Base-by-base conservation (phyloP, 2,113 vertebrate genomes). In the Centropus unirufus region DNA sequence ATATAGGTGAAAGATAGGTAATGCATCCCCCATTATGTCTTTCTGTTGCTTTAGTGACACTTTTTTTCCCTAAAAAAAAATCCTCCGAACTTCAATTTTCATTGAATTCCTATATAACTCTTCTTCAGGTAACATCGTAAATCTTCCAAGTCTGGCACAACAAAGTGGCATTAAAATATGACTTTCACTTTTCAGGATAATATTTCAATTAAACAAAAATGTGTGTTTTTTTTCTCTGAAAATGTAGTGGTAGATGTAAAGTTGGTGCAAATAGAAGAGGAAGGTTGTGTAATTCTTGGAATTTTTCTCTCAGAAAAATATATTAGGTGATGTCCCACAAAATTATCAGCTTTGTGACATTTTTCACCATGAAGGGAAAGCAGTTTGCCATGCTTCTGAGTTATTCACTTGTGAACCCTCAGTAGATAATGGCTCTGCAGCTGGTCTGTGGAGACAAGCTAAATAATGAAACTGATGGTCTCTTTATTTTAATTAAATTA, bases 1-100 rank as follows among this genome's bases (percentile, higher is more conserved):
- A 72, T 72, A 21, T 4, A 70, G 18, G 7, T 64, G 22, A 8
- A 74, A 82, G 57, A 40, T 52, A 15, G 47, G 59, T 44, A 91
- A 36, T 49, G 5, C 0, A 0, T 84, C 8, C 81, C 44, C 61
- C 23, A 7, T 14, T 14, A 14, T 42, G 11, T n/a, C 27, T 66
- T 76, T 70, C 32, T 27, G 13, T 39, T 81, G 17, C 29, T 92
- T 92, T 91, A 51, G 9, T 1, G 6, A 19, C 5, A 14, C 17
- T 10, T 21, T 84, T 54, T 21, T 11, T 4, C 11, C 40, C 17
- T 46, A 34, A 3, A 2, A 5, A 34, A 3, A 2, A 5, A 30
- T 6, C 83, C 30, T 39, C 34, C 5, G 24, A 39, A 14, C 20
- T 67, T 83, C 14, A 5, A 52, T 47, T 73, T 58, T 27, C 19